phyloP scores from a whole-genome alignment of 2,797 vertebrate species.

The Merluccius polli region DNA sequence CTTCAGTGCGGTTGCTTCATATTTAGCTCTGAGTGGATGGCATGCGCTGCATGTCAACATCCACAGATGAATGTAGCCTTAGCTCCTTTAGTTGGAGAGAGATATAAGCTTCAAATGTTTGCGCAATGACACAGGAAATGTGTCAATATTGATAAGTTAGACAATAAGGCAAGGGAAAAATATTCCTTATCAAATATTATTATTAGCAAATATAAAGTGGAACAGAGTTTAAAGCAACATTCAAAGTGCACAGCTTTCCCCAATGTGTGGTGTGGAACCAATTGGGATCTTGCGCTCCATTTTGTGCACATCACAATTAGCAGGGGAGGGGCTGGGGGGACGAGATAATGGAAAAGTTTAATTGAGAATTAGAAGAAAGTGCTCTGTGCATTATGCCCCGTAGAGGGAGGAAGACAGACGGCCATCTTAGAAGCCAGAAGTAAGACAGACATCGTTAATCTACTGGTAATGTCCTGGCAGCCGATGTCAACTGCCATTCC shows the following conservation, averaged over 20 bases:
- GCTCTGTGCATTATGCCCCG: conserved; percentile 10
- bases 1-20: not conserved
- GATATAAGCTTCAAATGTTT: not conserved
- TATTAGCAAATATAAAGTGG: not conserved
- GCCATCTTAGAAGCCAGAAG: not conserved
- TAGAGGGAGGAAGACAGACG: not conserved
- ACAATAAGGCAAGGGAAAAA: not conserved
- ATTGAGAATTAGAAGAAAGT: conserved; percentile 51
- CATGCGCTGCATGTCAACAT: not conserved
- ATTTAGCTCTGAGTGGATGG: not conserved
- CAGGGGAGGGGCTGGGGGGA: conserved; percentile 48
- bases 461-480: conserved; percentile 35
- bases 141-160: too few relatives aligned
- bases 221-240: not conserved
- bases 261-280: not conserved
- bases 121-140: not conserved
- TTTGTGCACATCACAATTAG: conserved; percentile 48
- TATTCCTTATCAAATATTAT: not conserved
- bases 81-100: not conserved
- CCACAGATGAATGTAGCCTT: not conserved
- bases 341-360: conserved; percentile 61
- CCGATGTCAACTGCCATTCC: not conserved
- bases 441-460: conserved; percentile 15
- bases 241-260: not conserved
- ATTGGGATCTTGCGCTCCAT: conserved; percentile 31